Percentiles rank a stretch among this genome's conserved stretches.
These are phyloP conservation scores for Hyphantria cunea DNA, from an alignment of 1,140 invertebrate species.

Conservation along the genomic window DNA sequence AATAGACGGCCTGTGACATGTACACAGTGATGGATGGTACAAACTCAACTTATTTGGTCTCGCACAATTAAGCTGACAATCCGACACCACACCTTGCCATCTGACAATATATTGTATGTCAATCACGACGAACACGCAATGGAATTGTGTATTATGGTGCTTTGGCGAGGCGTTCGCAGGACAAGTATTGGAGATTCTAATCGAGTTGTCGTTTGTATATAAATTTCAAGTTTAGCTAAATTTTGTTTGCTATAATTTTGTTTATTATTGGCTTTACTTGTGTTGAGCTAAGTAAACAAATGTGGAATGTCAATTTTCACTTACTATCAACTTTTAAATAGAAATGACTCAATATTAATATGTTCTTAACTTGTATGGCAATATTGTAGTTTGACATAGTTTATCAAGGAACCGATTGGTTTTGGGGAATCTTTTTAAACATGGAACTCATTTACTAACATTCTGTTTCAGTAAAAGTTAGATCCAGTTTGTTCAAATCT, in stretches of 20 bases:
- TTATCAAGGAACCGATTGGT: too few species aligned
- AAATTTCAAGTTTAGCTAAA: neutral
- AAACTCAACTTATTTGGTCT: slow-evolving; percentile 50
- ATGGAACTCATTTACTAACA: too few species aligned
- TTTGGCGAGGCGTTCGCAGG: neutral
- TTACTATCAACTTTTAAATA: too few species aligned
- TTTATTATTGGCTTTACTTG: too few species aligned
- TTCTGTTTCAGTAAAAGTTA: too few species aligned
- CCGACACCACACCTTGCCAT: slow-evolving; percentile 60
- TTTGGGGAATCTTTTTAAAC: too few species aligned
- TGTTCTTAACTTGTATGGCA: too few species aligned
- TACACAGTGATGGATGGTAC: slow-evolving; percentile 54
- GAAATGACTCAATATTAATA: too few species aligned
- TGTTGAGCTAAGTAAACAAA: too few species aligned
- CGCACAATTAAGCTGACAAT: slow-evolving; percentile 58
- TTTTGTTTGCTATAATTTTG: neutral
- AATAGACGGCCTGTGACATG: slow-evolving; percentile 50
- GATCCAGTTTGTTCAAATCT: too few species aligned
- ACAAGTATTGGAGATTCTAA: neutral
- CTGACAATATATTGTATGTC: slow-evolving; percentile 70
- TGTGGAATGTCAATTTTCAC: too few species aligned
- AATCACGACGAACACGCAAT: slow-evolving; percentile 54
- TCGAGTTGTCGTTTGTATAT: neutral
- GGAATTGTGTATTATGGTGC: slow-evolving; percentile 36
- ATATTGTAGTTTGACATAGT: too few species aligned